Evolutionary conservation across 2,113 vertebrate genomes (phyloP).

Genomic region (Ovibos moschatus): DNA sequence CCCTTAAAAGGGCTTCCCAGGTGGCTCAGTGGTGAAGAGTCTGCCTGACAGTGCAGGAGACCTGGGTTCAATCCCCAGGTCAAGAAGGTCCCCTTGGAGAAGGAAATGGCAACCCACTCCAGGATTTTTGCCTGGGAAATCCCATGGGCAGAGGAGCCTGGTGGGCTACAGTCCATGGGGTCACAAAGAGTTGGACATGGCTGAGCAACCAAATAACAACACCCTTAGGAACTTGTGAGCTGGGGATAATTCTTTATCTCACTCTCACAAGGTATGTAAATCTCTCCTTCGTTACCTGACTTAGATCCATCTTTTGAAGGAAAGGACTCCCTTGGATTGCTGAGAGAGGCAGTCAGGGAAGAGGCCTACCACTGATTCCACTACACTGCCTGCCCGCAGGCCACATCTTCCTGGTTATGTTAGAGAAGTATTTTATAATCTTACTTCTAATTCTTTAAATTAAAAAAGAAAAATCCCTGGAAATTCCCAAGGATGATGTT

Average conservation of each 20-base stretch:
- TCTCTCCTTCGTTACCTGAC: neutral
- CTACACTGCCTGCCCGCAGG: neutral
- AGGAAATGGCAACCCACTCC: neutral
- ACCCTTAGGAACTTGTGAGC: neutral
- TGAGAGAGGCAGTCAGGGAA: neutral
- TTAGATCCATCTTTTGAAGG: neutral
- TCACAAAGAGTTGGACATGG: rapidly evolving
- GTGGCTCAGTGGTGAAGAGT: neutral
- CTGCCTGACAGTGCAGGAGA: neutral
- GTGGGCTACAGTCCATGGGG: neutral
- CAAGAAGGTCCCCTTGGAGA: neutral
- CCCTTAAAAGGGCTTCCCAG: neutral
- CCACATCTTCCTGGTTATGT: neutral
- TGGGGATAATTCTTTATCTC: neutral
- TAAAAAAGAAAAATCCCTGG: neutral
- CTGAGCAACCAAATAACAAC: neutral
- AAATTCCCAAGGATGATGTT: neutral
- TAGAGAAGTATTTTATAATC: neutral
- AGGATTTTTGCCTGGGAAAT: neutral
- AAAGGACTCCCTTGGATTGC: neutral
- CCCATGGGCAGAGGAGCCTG: neutral
- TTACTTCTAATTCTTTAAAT: neutral
- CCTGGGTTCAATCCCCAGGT: neutral
- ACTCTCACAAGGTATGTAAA: neutral
- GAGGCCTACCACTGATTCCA: neutral